Evolutionary conservation across 2,113 vertebrate genomes (phyloP), one percentile per base, ranked within the genome.

Genomic region (Colius striatus): DNA sequence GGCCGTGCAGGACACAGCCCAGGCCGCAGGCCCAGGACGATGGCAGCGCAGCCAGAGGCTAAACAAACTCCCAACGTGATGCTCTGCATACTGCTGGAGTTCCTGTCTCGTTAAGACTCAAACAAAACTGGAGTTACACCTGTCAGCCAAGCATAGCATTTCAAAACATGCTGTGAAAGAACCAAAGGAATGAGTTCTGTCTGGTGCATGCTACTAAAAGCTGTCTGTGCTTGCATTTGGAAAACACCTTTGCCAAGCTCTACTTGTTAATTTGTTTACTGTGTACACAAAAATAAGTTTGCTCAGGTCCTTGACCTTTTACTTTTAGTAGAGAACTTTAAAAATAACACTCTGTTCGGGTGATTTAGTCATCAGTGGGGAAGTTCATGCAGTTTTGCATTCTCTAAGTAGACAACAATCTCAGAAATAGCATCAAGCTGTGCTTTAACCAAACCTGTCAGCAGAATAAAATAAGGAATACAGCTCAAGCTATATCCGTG

Each of bases 251-350:
- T 3, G 74, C 80, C 93, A 96, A 96, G 92, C 68, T 94, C 90
- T 96, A 80, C 47, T 81, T 92, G 76, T 72, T 95, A 94, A 86
- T 83, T 70, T 95, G 78, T 78, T 97, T 83, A 72, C 96, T 61
- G 65, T 87, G 94, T 89, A 87, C 78, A 95, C 65, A 95, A 17
- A 81, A 84, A 27, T 48, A 50, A 92, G 89, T 94, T 93, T 97
- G 91, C 90, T 92, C 85, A 80, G 67, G 84, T 34, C 90, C 89
- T 90, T 88, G 92, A 78, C 87, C 89, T 97, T 94, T 82, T 30
- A 27, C 86, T 4, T 66, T 48, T 48, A 93, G 65, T 36, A 62
- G 48, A 80, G 19, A 32, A 85, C 43, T 78, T 38, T 36, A 63
- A 74, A 92, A 66, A 66, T 50, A 77, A 70, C 16, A 77, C 47